Percentiles rank a stretch among this genome's conserved stretches.
phyloP scores from a whole-genome alignment of 2,888 invertebrate genomes.

The Apomyelois bistriatella region DNA sequence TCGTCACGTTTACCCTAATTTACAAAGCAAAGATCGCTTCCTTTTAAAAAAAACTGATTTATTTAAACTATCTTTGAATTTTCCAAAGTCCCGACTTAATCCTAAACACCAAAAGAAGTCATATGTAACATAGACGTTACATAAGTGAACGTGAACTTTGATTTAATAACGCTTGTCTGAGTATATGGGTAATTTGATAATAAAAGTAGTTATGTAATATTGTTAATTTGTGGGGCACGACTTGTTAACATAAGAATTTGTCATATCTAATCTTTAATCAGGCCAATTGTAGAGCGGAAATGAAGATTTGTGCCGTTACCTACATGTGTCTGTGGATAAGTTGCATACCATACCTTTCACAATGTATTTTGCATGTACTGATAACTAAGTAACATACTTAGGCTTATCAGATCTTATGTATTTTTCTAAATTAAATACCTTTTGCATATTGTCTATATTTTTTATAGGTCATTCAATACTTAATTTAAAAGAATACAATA shows the following conservation, averaged over 20 bases:
- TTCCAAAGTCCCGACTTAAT: background rate
- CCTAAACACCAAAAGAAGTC: background rate
- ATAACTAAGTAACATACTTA: background rate
- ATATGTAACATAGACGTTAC: background rate
- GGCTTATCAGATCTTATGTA: no score
- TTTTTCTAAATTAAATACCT: no score
- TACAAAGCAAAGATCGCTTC: no score
- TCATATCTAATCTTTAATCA: constrained; percentile 2
- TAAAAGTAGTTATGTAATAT: constrained; percentile 5
- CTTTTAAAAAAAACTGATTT: no score
- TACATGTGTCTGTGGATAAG: background rate
- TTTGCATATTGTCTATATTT: no score
- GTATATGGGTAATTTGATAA: constrained; percentile 9
- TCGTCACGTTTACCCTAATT: no score
- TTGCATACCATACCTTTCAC: background rate
- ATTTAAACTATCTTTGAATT: background rate
- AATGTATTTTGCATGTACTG: background rate
- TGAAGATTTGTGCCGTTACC: background rate
- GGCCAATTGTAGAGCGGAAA: constrained; percentile 1
- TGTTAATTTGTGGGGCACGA: background rate
- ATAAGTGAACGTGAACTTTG: background rate
- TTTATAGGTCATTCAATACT: no score
- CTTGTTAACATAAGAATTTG: constrained; percentile 1
- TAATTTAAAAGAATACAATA: no score
- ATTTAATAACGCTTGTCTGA: constrained; percentile 11